phyloP scores from a whole-genome alignment of 1,140 invertebrate genomes.

The Thaumatotibia leucotreta region DNA sequence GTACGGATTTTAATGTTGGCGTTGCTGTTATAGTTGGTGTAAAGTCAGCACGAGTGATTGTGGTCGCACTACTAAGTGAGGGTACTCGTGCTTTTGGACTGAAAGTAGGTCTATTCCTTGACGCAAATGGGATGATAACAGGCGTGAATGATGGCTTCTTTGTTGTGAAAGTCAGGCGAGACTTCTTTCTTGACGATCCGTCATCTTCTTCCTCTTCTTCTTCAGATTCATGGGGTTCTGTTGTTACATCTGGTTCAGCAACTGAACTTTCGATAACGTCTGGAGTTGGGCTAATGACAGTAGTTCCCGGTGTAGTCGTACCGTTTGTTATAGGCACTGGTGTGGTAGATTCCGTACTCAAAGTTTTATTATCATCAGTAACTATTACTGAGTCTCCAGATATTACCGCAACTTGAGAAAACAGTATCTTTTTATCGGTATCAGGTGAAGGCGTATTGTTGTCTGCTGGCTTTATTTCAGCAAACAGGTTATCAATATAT shows the following conservation, averaged over 20 bases:
- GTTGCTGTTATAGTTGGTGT: constrained; percentile 92
- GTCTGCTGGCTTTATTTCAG: constrained; percentile 76
- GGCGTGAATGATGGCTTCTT: constrained; percentile 88
- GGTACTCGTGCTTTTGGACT: constrained; percentile 82
- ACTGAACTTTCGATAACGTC: constrained; percentile 84
- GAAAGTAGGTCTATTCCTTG: constrained; percentile 87
- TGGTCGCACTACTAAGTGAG: constrained; percentile 82
- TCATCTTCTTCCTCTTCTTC: constrained; percentile 77
- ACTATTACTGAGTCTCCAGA: constrained; percentile 71
- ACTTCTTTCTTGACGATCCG: constrained; percentile 77
- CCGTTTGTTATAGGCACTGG: constrained; percentile 49
- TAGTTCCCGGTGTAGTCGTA: constrained; percentile 46
- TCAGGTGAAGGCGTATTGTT: constrained; percentile 29
- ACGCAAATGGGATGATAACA: constrained; percentile 88
- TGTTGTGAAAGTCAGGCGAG: constrained; percentile 81
- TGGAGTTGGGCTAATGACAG: constrained; percentile 77
- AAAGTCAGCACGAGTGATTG: constrained; percentile 87
- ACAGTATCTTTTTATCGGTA: constrained; percentile 67
- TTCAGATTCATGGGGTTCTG: constrained; percentile 65
- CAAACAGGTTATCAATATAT: constrained; percentile 88
- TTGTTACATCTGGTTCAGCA: constrained; percentile 77
- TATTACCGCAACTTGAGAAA: constrained; percentile 75
- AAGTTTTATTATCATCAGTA: constrained; percentile 58
- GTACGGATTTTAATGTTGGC: constrained; percentile 82
- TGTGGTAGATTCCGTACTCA: constrained; percentile 81